Conservation (phyloP, 2,888 invertebrate genomes). For the Lottia gigantea region DNA sequence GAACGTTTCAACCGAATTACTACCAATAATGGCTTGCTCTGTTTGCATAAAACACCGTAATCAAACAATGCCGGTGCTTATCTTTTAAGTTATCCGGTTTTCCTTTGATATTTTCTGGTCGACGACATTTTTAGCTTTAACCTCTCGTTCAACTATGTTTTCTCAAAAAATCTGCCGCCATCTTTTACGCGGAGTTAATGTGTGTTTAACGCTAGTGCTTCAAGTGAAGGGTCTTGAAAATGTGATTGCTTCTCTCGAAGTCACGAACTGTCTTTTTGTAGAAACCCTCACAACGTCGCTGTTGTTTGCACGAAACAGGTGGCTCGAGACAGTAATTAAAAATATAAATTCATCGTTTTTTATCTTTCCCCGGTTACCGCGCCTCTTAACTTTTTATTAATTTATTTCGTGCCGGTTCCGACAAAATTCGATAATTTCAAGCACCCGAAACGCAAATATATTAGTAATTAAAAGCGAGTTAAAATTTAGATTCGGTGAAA, state of each 20-base stretch:
- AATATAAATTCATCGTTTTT: neutral
- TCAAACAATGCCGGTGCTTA: neutral
- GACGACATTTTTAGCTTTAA: neutral
- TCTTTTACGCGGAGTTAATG: neutral
- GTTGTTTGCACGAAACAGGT: slow-evolving; percentile 8
- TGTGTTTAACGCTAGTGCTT: neutral
- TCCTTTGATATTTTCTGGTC: neutral
- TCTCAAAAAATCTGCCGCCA: neutral
- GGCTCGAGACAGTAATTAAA: neutral
- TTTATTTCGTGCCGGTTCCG: neutral
- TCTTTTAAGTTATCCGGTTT: slow-evolving; percentile 1
- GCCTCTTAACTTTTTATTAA: slow-evolving; percentile 5
- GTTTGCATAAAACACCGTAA: slow-evolving; percentile 5
- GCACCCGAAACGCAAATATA: slow-evolving; percentile 6
- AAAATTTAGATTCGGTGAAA: neutral
- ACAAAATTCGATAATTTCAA: slow-evolving; percentile 8
- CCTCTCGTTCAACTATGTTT: neutral
- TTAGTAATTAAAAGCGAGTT: slow-evolving; percentile 11
- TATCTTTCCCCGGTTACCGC: neutral
- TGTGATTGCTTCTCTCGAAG: neutral
- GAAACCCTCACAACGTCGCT: neutral
- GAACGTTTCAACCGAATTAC: neutral
- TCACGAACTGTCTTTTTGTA: neutral
- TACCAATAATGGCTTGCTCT: neutral
- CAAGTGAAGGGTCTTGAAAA: neutral